Conservation (phyloP, 2,113 vertebrate genomes). For the Poeciliopsis occidentalis region DNA sequence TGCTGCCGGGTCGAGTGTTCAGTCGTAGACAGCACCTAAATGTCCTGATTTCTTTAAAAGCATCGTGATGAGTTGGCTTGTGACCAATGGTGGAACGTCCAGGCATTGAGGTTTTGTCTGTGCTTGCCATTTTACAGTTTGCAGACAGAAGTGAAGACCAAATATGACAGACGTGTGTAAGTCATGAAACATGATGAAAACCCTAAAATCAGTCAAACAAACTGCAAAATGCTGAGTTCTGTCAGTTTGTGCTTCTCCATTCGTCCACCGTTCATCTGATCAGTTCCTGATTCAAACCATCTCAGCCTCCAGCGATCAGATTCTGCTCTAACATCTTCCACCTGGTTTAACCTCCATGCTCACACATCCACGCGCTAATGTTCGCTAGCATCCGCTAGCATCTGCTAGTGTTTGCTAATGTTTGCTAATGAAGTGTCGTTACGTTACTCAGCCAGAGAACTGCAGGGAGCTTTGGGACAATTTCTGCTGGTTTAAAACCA, state of each 20-base stretch:
- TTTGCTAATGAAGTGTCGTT: too few relatives aligned
- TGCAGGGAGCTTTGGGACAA: too few relatives aligned
- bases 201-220: constrained; percentile 41
- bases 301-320: constrained; percentile 33
- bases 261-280: constrained; percentile 38
- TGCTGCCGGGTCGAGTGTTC: background rate
- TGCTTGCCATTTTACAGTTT: constrained; percentile 71
- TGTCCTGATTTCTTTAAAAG: background rate
- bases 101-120: constrained; percentile 42
- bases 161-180: constrained; percentile 68
- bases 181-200: constrained; percentile 43
- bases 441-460: too few relatives aligned
- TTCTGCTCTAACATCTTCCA: constrained; percentile 9
- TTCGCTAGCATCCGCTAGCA: too few relatives aligned
- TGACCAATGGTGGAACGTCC: constrained; percentile 2
- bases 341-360: constrained; percentile 35
- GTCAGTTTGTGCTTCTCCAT: constrained; percentile 48
- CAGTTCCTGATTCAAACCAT: constrained; percentile 42
- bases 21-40: too few relatives aligned
- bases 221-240: constrained; percentile 46
- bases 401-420: too few relatives aligned
- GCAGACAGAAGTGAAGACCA: constrained; percentile 75
- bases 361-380: constrained; percentile 37
- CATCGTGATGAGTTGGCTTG: background rate
- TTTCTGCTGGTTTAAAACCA: too few relatives aligned